These are phyloP conservation scores for Synanthedon formicaeformis DNA, from an alignment of 2,888 invertebrate species.

Conservation along the genomic window DNA sequence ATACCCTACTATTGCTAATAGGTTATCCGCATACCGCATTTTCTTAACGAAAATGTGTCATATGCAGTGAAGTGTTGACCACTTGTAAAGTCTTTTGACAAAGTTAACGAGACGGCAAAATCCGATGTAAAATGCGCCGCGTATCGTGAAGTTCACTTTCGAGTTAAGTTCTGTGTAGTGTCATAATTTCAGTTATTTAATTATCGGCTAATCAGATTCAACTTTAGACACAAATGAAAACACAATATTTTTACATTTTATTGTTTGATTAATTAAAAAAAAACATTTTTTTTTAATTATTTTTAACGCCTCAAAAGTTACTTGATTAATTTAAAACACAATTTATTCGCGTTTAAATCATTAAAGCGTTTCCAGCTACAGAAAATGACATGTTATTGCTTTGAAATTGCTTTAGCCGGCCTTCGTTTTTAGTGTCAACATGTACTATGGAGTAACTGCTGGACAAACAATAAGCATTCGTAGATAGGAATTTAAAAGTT, in stretches of 20 bases:
- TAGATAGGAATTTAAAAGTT: no score
- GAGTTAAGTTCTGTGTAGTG: constrained; percentile 53
- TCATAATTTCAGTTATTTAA: constrained; percentile 43
- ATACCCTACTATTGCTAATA: constrained; percentile 41
- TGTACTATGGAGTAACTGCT: constrained; percentile 11
- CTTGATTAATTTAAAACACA: no score
- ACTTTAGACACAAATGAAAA: no score
- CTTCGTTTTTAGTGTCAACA: constrained; percentile 21
- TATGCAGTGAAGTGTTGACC: constrained; percentile 60
- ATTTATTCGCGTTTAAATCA: background rate
- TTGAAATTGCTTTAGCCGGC: background rate
- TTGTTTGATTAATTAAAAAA: no score
- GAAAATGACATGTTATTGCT: background rate
- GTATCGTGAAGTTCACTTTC: constrained; percentile 54
- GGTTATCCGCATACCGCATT: constrained; percentile 69
- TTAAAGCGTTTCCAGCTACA: background rate
- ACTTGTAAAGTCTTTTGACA: constrained; percentile 16
- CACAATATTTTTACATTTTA: no score
- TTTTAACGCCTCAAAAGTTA: no score
- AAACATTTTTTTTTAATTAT: no score
- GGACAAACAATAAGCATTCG: constrained; percentile 27
- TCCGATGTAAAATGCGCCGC: constrained; percentile 23
- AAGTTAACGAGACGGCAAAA: constrained; percentile 19
- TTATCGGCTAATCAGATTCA: background rate
- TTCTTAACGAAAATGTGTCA: constrained; percentile 57